Evolutionary conservation across 2,797 vertebrate species (phyloP).

Genomic region (Labroides dimidiatus): DNA sequence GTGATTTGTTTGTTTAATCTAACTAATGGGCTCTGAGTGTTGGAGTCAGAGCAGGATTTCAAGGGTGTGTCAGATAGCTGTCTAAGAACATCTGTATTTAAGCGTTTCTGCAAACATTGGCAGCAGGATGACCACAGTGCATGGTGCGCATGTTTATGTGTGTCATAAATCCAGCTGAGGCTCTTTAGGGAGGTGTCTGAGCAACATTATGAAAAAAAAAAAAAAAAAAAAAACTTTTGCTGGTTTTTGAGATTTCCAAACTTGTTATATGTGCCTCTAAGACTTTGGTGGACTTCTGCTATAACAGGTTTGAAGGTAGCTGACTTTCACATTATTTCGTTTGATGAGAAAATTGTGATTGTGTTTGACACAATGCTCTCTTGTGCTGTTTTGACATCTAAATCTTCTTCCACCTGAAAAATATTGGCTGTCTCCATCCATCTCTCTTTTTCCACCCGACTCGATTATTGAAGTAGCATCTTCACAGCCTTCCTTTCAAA

Average conservation of each 20-base stretch:
- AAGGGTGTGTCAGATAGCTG: constrained; percentile 54
- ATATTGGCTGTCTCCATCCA: no score
- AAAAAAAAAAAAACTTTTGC: constrained; percentile 6
- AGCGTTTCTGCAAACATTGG: constrained; percentile 44
- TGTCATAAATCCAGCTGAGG: constrained; percentile 10
- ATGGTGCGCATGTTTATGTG: constrained; percentile 5
- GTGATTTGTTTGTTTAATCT: constrained; percentile 33
- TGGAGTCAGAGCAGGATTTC: constrained; percentile 24
- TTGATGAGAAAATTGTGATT: constrained; percentile 23
- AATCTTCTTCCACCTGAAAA: no score
- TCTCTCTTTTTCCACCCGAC: no score
- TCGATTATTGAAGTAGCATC: no score
- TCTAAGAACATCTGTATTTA: constrained; percentile 55
- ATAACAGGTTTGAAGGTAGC: constrained; percentile 15
- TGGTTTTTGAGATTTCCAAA: constrained; percentile 15
- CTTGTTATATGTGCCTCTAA: constrained; percentile 7
- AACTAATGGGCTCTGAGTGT: constrained; percentile 28
- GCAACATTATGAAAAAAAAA: constrained; percentile 13
- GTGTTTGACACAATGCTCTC: constrained; percentile 19
- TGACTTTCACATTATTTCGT: background rate
- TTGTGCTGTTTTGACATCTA: background rate
- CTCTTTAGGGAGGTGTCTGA: constrained; percentile 18
- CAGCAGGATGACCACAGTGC: constrained; percentile 3
- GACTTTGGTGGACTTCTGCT: background rate
- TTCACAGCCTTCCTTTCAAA: no score